phyloP scores from a whole-genome alignment of 1,140 invertebrate genomes.

The Euwallacea fornicatus region DNA sequence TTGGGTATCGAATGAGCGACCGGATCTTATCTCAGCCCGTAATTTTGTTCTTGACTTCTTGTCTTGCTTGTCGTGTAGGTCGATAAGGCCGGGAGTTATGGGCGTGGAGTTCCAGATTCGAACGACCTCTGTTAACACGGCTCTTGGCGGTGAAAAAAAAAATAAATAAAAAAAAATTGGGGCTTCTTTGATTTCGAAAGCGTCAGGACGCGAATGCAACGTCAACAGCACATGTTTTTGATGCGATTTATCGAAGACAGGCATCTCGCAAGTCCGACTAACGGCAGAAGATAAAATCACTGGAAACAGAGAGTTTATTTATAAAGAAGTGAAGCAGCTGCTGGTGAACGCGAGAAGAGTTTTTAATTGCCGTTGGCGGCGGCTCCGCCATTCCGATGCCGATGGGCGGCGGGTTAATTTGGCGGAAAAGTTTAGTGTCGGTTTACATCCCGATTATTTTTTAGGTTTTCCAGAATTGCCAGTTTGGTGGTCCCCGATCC shows the following conservation, averaged over 20 bases:
- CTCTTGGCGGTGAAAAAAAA: no score
- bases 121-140: conserved; percentile 11
- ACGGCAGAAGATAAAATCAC: not conserved
- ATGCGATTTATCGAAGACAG: conserved; percentile 1
- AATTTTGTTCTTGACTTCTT: conserved; percentile 21
- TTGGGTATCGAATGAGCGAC: not conserved
- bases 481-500: no score
- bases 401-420: not conserved
- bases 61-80: conserved; percentile 19
- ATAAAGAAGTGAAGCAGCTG: conserved; percentile 11
- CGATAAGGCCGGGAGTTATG: conserved; percentile 17
- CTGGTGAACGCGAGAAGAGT: conserved; percentile 10
- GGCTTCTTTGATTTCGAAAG: no score
- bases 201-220: no score
- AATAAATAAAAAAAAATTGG: no score
- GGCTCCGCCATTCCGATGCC: not conserved
- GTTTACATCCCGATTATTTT: no score
- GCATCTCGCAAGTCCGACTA: conserved; percentile 10
- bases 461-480: no score
- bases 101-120: not conserved
- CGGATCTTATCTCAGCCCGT: conserved; percentile 9
- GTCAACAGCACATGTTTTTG: no score
- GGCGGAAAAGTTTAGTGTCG: not conserved
- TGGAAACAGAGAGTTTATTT: conserved; percentile 7
- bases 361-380: conserved; percentile 7